These are phyloP conservation scores for Ptychadena robeensis DNA, from an alignment of 2,797 vertebrate genomes.

Conservation along the genomic window DNA sequence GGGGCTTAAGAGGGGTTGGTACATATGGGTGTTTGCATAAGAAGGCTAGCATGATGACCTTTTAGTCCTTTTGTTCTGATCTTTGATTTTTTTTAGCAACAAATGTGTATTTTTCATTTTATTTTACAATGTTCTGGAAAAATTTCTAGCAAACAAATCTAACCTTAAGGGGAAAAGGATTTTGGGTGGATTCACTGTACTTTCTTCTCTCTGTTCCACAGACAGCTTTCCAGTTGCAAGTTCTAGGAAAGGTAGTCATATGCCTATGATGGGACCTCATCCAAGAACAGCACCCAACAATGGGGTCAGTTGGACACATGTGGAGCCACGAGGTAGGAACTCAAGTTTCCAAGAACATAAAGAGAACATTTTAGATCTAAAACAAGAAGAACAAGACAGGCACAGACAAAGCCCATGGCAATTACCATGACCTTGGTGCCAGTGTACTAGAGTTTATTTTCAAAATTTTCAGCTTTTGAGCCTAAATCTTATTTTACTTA, in stretches of 20 bases:
- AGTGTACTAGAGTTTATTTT: too few species aligned
- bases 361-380: neutral
- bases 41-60: too few species aligned
- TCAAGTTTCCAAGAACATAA: neutral
- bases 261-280: neutral
- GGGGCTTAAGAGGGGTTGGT: too few species aligned
- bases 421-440: too few species aligned
- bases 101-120: too few species aligned
- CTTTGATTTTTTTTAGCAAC: too few species aligned
- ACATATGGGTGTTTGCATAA: too few species aligned
- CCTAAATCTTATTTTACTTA: too few species aligned
- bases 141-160: neutral
- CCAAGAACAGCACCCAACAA: neutral
- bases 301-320: neutral
- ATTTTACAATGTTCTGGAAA: rapidly evolving
- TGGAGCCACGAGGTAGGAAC: neutral
- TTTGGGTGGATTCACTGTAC: neutral
- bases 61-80: too few species aligned
- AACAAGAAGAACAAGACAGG: neutral
- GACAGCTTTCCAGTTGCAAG: constrained; percentile 11
- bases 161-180: neutral
- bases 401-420: too few species aligned
- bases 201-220: neutral
- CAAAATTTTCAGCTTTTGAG: too few species aligned
- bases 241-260: neutral